phyloP scores from a whole-genome alignment of 2,888 invertebrate genomes.

The Latrodectus elegans region DNA sequence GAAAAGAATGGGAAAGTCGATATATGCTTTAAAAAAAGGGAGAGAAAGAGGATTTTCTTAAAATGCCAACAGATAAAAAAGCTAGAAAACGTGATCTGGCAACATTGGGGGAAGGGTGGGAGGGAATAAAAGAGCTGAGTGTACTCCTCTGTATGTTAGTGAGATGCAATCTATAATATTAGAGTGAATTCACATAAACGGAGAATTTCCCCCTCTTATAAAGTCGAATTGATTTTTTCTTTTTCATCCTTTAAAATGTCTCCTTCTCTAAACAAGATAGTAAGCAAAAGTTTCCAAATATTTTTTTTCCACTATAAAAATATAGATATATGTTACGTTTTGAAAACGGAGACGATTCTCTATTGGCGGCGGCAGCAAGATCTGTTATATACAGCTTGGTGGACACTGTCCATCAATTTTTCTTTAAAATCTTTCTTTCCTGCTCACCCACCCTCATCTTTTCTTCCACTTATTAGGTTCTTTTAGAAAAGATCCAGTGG shows the following conservation, averaged over 20 bases:
- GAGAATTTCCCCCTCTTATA: slow-evolving; percentile 52
- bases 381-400: slow-evolving; percentile 31
- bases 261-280: slow-evolving; percentile 49
- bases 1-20: slow-evolving; percentile 19
- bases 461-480: slow-evolving; percentile 13
- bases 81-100: slow-evolving; percentile 56
- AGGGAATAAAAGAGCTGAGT: background rate
- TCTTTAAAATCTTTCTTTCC: slow-evolving; percentile 8
- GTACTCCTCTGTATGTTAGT: slow-evolving; percentile 25
- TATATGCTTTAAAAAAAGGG: slow-evolving; percentile 16
- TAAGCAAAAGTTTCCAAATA: slow-evolving; percentile 54
- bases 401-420: slow-evolving; percentile 19
- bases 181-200: slow-evolving; percentile 44
- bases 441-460: slow-evolving; percentile 17
- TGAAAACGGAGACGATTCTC: slow-evolving; percentile 17
- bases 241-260: slow-evolving; percentile 26
- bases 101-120: slow-evolving; percentile 15
- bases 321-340: slow-evolving; percentile 61
- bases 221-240: slow-evolving; percentile 61
- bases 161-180: slow-evolving; percentile 53
- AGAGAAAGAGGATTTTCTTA: slow-evolving; percentile 27
- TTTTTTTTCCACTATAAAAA: slow-evolving; percentile 19
- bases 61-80: slow-evolving; percentile 64
- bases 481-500: slow-evolving; percentile 6
- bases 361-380: slow-evolving; percentile 3